These are phyloP conservation scores for Jaculus jaculus DNA, from an alignment of 2,113 vertebrate genomes.

Conservation along the genomic window DNA sequence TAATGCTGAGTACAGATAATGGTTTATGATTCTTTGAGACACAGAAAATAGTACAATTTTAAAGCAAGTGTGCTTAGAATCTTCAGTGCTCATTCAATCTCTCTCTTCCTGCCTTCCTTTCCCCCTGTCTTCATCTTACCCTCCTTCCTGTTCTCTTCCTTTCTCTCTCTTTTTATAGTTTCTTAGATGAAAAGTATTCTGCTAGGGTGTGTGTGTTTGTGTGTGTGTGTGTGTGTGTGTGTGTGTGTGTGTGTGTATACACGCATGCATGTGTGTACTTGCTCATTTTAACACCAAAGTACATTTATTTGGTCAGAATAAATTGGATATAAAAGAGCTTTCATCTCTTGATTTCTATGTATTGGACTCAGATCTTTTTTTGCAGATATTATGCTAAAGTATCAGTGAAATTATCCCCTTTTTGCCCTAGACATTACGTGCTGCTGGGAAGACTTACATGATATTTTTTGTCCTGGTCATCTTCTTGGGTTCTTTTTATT, in stretches of 20 bases:
- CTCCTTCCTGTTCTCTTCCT: not conserved
- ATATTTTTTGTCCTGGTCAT: constrained; percentile 97
- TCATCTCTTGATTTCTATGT: not conserved
- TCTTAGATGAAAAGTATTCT: not conserved
- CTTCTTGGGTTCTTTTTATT: constrained; percentile 96
- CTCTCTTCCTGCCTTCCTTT: fast-evolving
- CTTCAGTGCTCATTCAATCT: not conserved
- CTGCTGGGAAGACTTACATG: constrained; percentile 97
- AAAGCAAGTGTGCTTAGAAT: not conserved
- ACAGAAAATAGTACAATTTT: not conserved
- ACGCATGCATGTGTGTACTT: not conserved
- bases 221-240: too few relatives aligned
- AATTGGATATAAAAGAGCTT: not conserved
- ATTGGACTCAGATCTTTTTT: not conserved
- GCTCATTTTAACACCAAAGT: not conserved
- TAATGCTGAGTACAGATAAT: not conserved
- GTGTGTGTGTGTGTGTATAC: too few relatives aligned
- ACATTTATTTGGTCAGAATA: constrained; percentile 20
- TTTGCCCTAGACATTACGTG: constrained; percentile 91
- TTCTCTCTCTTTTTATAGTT: not conserved
- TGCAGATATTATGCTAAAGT: not conserved
- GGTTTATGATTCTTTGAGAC: not conserved
- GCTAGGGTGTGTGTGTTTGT: too few relatives aligned
- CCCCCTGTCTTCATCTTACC: fast-evolving
- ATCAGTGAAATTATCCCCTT: constrained; percentile 35